Evolutionary conservation across 2,888 invertebrate genomes (phyloP).

Genomic region (Ichneumoninae sp.): DNA sequence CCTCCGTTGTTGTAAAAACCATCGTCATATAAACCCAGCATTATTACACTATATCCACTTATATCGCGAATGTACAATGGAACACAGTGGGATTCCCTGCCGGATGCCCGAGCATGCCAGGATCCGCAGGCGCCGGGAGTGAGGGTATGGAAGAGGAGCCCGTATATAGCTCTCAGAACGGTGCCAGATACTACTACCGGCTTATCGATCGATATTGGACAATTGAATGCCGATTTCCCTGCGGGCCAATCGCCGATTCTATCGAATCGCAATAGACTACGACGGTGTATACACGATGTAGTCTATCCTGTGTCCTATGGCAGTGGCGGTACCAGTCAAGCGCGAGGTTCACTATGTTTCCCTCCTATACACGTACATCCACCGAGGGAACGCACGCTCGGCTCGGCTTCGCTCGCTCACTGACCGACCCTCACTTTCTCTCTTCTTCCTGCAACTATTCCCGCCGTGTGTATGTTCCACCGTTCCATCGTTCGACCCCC

Average conservation of each 20-base stretch:
- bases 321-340: constrained; percentile 14
- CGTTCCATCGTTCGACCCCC: constrained; percentile 31
- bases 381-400: constrained; percentile 21
- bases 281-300: constrained; percentile 70
- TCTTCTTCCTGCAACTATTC: constrained; percentile 54
- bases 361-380: neutral
- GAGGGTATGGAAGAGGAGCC: neutral
- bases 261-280: constrained; percentile 78
- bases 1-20: no score
- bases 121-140: constrained; percentile 39
- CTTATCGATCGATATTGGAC: constrained; percentile 74
- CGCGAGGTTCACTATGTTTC: constrained; percentile 36
- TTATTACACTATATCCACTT: neutral
- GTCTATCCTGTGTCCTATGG: constrained; percentile 2
- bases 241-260: constrained; percentile 78
- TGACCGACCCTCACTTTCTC: constrained; percentile 51
- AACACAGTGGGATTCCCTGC: neutral
- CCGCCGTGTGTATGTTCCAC: constrained; percentile 21
- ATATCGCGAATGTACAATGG: constrained; percentile 19
- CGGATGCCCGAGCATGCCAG: constrained; percentile 33
- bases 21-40: no score
- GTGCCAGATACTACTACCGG: constrained; percentile 40
- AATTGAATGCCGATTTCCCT: constrained; percentile 82
- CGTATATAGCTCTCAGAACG: constrained; percentile 29
- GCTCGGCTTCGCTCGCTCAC: constrained; percentile 34